A percentile compares a stretch with the other conserved stretches of the same genome.
phyloP scores from a whole-genome alignment of 2,888 invertebrate genomes.

The Eudasyphora cyanicolor region DNA sequence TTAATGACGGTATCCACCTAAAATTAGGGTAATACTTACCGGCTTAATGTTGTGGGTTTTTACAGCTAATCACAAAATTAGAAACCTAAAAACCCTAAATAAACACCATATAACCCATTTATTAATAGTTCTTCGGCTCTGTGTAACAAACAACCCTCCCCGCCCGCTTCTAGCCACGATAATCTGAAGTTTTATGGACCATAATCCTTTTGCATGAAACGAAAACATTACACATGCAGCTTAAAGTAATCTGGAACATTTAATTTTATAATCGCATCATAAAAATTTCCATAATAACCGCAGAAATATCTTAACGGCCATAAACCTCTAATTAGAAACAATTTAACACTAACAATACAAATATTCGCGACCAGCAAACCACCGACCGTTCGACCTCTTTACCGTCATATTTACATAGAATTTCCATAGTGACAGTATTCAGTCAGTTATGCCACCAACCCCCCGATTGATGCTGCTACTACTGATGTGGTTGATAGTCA shows the following conservation, averaged over 20 bases:
- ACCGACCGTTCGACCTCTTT: slow-evolving; percentile 19
- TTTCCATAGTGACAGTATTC: slow-evolving; percentile 36
- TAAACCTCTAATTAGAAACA: slow-evolving; percentile 76
- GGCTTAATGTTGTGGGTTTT: background rate
- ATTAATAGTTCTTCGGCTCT: background rate
- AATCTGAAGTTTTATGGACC: slow-evolving; percentile 54
- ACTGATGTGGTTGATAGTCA: slow-evolving; percentile 42
- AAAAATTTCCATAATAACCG: slow-evolving; percentile 61
- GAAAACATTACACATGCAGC: slow-evolving; percentile 18
- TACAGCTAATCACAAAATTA: background rate
- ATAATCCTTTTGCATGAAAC: slow-evolving; percentile 50
- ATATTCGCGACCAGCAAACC: slow-evolving; percentile 59
- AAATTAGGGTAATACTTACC: slow-evolving; percentile 39
- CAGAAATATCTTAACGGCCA: slow-evolving; percentile 62
- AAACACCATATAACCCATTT: slow-evolving; percentile 27
- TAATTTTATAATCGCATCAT: slow-evolving; percentile 61
- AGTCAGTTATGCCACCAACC: slow-evolving; percentile 42
- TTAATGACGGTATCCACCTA: background rate
- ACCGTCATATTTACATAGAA: slow-evolving; percentile 14
- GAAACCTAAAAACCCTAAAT: slow-evolving; percentile 10
- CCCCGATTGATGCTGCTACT: slow-evolving; percentile 40
- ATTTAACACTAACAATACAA: slow-evolving; percentile 70
- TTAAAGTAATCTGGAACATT: slow-evolving; percentile 49
- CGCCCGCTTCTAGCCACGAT: background rate
- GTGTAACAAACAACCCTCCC: background rate